Percentiles rank a stretch among this genome's conserved stretches.
These are phyloP conservation scores for Lacanobia wlatinum DNA, from an alignment of 2,888 invertebrate genomes.

Conservation along the genomic window DNA sequence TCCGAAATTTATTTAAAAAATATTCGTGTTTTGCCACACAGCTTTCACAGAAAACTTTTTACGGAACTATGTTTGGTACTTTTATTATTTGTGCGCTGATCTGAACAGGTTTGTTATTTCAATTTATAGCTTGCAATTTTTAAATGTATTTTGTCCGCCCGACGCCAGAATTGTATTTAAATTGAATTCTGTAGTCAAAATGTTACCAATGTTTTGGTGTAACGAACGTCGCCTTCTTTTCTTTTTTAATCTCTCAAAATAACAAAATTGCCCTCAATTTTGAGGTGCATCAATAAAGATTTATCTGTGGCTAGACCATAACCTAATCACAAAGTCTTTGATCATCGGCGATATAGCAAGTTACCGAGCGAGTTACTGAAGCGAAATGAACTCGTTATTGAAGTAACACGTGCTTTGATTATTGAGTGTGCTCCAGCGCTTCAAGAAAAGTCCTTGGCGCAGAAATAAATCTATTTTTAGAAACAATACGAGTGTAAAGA, in stretches of 20 bases:
- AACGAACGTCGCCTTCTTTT: too few species aligned
- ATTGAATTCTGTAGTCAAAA: not conserved
- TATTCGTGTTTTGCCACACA: constrained; percentile 8
- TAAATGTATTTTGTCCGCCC: not conserved
- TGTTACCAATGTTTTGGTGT: too few species aligned
- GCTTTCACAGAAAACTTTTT: constrained; percentile 8
- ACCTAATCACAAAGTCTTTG: constrained; percentile 30
- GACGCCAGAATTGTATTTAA: not conserved
- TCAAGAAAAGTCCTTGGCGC: constrained; percentile 51
- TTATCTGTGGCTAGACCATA: not conserved
- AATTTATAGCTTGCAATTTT: constrained; percentile 1
- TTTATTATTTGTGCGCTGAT: constrained; percentile 4
- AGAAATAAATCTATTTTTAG: constrained; percentile 44
- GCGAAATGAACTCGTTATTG: constrained; percentile 53
- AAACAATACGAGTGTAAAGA: constrained; percentile 29
- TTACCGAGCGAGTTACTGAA: constrained; percentile 26
- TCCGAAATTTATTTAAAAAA: constrained; percentile 23
- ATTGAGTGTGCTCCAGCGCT: constrained; percentile 31
- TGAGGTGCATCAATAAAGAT: not conserved
- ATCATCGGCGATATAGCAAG: constrained; percentile 23
- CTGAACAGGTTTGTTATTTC: not conserved
- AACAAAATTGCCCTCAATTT: not conserved
- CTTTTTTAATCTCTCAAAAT: not conserved
- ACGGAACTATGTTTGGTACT: constrained; percentile 5
- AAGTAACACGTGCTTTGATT: constrained; percentile 55